A percentile compares a stretch with the other conserved stretches of the same genome.
phyloP scores from a whole-genome alignment of 2,888 invertebrate genomes.

The Luperina nickerlii region DNA sequence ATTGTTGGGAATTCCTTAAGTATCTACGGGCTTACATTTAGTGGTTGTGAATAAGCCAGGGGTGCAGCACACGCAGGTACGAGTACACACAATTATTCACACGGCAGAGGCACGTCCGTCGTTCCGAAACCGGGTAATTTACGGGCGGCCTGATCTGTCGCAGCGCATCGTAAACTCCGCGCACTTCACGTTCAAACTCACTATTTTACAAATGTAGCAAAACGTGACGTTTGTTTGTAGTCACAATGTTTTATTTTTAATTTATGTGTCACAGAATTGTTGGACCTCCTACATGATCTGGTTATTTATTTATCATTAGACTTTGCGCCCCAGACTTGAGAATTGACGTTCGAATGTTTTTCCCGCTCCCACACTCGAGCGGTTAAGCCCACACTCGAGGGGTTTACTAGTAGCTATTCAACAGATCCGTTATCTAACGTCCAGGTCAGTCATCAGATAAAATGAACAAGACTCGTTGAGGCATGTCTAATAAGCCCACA shows the following conservation, averaged over 20 bases:
- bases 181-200: constrained; percentile 63
- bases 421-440: too few species aligned
- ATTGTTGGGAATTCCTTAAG: constrained; percentile 26
- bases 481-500: too few species aligned
- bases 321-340: constrained; percentile 4
- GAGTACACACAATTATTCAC: constrained; percentile 67
- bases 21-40: constrained; percentile 23
- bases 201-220: constrained; percentile 68
- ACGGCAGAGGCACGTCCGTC: constrained; percentile 66
- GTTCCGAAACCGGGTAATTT: constrained; percentile 70
- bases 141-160: constrained; percentile 70
- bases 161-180: constrained; percentile 72
- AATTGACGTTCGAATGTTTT: neutral
- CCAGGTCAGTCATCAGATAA: too few species aligned
- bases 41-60: constrained; percentile 40
- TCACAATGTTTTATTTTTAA: constrained; percentile 62
- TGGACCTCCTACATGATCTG: constrained; percentile 40
- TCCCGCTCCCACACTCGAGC: too few species aligned
- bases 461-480: too few species aligned
- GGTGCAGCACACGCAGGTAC: constrained; percentile 53
- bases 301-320: constrained; percentile 38
- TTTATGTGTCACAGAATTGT: constrained; percentile 47
- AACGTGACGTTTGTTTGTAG: constrained; percentile 65
- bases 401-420: too few species aligned
- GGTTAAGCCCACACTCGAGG: too few species aligned